Percentiles rank a stretch among this genome's conserved stretches.
Evolutionary conservation across 2,888 invertebrate genomes (phyloP).

Genomic region (Apamea crenata): DNA sequence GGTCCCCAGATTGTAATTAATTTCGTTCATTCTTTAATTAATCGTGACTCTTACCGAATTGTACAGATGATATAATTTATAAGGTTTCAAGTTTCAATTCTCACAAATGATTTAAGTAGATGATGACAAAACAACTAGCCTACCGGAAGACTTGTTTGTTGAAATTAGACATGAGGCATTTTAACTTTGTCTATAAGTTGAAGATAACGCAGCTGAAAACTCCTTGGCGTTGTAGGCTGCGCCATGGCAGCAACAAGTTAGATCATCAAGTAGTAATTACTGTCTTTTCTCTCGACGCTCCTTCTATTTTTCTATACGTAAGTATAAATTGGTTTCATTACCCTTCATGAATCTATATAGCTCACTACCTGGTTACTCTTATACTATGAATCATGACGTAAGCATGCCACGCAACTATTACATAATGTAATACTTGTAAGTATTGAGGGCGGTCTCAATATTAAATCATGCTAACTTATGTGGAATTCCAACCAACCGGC

Average conservation of each 20-base stretch:
- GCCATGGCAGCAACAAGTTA: not conserved
- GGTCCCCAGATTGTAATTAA: not conserved
- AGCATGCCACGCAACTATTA: not conserved
- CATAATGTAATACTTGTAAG: not conserved
- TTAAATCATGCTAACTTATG: constrained; percentile 2
- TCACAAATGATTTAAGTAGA: not conserved
- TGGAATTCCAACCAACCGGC: not conserved
- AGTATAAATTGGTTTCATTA: not conserved
- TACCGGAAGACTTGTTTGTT: not conserved
- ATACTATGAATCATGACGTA: not conserved
- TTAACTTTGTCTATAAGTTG: not conserved
- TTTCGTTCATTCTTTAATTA: not conserved
- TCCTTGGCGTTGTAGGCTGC: not conserved
- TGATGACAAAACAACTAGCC: not conserved
- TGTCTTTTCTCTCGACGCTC: not conserved
- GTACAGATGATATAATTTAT: not conserved
- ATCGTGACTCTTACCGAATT: not conserved
- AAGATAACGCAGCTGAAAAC: not conserved
- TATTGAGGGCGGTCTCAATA: not conserved
- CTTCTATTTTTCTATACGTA: not conserved
- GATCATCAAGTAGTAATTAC: not conserved
- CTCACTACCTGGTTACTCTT: not conserved
- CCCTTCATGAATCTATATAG: not conserved
- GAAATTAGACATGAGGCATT: not conserved
- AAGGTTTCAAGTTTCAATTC: not conserved